A percentile compares a stretch with the other conserved stretches of the same genome.
phyloP scores from a whole-genome alignment of 1,140 invertebrate species.

The Leptestheria dahalacensis region DNA sequence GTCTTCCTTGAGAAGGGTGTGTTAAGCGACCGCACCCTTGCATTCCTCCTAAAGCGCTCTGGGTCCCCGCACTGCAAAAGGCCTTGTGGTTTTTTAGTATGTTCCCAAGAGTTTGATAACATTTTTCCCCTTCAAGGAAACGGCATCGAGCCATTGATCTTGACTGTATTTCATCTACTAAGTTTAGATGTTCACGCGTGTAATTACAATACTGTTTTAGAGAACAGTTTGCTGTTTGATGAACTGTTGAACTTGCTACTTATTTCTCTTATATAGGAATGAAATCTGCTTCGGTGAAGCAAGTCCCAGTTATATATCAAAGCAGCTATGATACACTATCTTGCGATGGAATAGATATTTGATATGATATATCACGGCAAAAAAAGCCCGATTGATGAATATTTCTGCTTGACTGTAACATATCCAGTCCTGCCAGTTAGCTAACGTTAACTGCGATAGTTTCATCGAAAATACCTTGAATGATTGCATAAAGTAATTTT shows the following conservation, averaged over 20 bases:
- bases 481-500: too few relatives aligned
- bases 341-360: background rate
- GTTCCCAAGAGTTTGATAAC: constrained; percentile 24
- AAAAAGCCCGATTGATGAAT: too few relatives aligned
- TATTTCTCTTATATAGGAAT: too few relatives aligned
- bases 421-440: too few relatives aligned
- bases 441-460: too few relatives aligned
- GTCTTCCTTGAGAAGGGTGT: background rate
- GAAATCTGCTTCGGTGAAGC: too few relatives aligned
- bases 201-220: background rate
- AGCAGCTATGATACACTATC: background rate
- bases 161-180: background rate
- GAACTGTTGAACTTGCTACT: too few relatives aligned
- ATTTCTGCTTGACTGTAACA: too few relatives aligned
- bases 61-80: background rate
- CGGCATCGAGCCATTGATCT: background rate
- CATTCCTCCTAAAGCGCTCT: too few relatives aligned
- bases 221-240: too few relatives aligned
- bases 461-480: too few relatives aligned
- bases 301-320: background rate
- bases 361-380: background rate
- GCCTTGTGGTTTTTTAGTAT: background rate
- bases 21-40: background rate
- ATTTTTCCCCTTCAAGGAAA: too few relatives aligned
- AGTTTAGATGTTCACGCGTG: background rate